Percentiles rank a stretch among this genome's conserved stretches.
phyloP scores from a whole-genome alignment of 2,113 vertebrate genomes.

The Menura novaehollandiae region DNA sequence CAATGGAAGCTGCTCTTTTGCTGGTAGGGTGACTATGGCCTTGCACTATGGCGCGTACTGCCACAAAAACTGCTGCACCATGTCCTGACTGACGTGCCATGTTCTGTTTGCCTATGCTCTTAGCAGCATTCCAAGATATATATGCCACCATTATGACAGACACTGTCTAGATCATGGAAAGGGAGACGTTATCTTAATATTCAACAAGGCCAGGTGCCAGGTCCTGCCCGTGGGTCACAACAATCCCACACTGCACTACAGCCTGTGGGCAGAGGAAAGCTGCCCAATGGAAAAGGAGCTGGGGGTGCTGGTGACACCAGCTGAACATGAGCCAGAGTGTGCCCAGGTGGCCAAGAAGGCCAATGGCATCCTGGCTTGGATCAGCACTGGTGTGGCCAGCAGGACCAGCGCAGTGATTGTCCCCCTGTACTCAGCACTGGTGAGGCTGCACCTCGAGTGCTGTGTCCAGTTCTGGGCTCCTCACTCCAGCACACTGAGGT shows the following conservation, averaged over 20 bases:
- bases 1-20: background rate
- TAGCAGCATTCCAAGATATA: background rate
- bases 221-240: background rate
- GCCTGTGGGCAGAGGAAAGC: background rate
- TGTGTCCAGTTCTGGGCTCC: background rate
- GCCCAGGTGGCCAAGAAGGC: background rate
- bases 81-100: background rate
- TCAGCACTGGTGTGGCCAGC: background rate
- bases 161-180: background rate
- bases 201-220: accelerated
- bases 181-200: background rate
- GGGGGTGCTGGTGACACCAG: background rate
- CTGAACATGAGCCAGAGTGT: background rate
- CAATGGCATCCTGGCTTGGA: background rate
- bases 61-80: background rate
- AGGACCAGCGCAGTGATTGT: background rate
- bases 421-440: background rate
- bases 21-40: no score
- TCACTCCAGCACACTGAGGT: background rate
- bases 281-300: background rate
- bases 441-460: background rate
- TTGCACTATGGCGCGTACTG: no score
- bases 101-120: background rate
- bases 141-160: background rate
- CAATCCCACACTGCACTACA: background rate